Evolutionary conservation across 2,113 vertebrate species (phyloP), one percentile per base, ranked within the genome.

Genomic region (Xiphorhynchus elegans): DNA sequence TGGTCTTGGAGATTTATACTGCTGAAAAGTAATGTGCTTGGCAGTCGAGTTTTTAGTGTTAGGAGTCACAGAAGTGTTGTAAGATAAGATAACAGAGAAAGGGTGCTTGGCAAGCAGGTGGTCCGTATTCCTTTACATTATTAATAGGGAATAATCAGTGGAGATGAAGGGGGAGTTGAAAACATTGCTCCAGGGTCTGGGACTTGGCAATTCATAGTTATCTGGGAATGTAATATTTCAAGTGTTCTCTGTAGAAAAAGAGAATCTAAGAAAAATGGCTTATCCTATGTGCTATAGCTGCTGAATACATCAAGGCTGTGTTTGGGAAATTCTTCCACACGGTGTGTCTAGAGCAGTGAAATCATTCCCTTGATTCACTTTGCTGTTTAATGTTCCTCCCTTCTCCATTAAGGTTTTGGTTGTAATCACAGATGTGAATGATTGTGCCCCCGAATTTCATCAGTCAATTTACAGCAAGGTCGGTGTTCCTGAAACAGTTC

Each of bases 401-500:
- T 87, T 55, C 47, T 89, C 52, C 76, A 39, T 95, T 83, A 93
- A 99, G 98, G 98, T 99, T 42, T 97, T 98, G 75, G 98, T 99
- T 93, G 96, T 98, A 72, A 99, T 99, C 85, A 98, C 97, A 37
- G 98, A 99, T 69, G 98, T 98, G 93, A 99, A 99, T 47, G 98
- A 99, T 96, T 99, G 98, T 47, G 97, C 98, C 60, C 98, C 98
- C 1, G 98, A 99, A 97, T 99, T 99, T 96, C 97, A 98, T 80
- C 98, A 99, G 97, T 98, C 98, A 8, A 98, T 99, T 93, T 99
- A 98, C 97, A 99, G 97, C 97, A 98, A 99, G 96, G 98, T 98
- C 3, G 97, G 96, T 33, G 98, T 99, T 74, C 98, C 98, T 33
- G 99, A 99, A 97, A 98, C 98, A 7, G 99, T 99, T 96, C 97